Evolutionary conservation across 1,140 invertebrate genomes (phyloP).

Genomic region (Drosophila prosaltans): DNA sequence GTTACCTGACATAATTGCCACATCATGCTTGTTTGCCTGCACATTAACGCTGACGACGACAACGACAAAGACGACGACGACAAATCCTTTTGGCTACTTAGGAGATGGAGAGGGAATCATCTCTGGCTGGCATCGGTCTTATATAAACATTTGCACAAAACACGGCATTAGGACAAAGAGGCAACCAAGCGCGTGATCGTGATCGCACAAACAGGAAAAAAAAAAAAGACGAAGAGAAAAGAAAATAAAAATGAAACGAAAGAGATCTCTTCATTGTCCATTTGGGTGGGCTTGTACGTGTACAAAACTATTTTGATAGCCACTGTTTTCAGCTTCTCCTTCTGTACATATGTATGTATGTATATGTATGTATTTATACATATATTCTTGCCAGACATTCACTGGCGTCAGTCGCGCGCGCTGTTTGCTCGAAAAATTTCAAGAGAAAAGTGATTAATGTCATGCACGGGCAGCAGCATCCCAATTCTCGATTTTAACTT

Average conservation of each 20-base stretch:
- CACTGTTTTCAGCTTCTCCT: constrained; percentile 50
- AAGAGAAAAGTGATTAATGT: constrained; percentile 74
- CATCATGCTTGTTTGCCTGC: constrained; percentile 77
- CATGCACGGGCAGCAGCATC: constrained; percentile 38
- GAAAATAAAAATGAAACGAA: not conserved
- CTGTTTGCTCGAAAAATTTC: constrained; percentile 57
- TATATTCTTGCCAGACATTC: constrained; percentile 15
- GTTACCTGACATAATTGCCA: constrained; percentile 41
- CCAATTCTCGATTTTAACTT: not conserved
- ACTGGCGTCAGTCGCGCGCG: constrained; percentile 63
- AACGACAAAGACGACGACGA: constrained; percentile 36
- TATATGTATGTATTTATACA: constrained; percentile 11
- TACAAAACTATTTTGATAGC: constrained; percentile 75
- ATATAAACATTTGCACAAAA: constrained; percentile 70
- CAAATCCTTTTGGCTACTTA: constrained; percentile 77
- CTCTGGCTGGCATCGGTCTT: constrained; percentile 50
- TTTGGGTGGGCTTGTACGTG: constrained; percentile 77
- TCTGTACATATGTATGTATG: not conserved
- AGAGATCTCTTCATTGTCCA: constrained; percentile 42
- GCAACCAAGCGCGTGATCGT: constrained; percentile 69
- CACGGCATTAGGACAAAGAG: constrained; percentile 64
- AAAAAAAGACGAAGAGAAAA: not conserved
- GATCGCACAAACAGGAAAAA: constrained; percentile 57
- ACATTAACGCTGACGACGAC: constrained; percentile 68
- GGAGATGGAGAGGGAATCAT: constrained; percentile 39